Base-by-base conservation (phyloP, 1,140 invertebrate genomes). In the Pararge aegeria region DNA sequence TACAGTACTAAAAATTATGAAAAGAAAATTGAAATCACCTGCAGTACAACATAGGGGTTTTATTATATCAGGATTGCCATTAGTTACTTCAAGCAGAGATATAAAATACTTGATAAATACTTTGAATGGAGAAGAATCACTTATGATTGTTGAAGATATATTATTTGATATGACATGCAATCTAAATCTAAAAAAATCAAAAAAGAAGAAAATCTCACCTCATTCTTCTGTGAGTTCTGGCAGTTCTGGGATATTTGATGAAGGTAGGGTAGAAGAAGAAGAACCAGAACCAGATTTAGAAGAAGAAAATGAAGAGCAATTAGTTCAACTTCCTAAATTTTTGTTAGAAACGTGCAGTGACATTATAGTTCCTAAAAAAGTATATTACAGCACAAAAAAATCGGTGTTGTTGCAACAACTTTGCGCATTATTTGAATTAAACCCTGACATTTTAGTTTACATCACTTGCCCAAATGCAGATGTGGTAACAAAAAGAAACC, bases 61-160 rank as follows among this genome's bases (percentile, higher is more conserved):
- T 80, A 82, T 93, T 5, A 69, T 93, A 55, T 91, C 91, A 34
- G 92, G 92, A 12, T 65, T 93, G 37, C 93, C 93, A n/a, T 55
- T 93, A 12, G 78, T 93, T 30, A 83, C 84, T 1, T 86, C 87
- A 40, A 72, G 75, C 58, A 62, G 65, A 59, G 65, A 48, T 30
- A 60, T 67, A 21, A 27, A 71, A 65, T 75, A 71, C 40, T 63
- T 73, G 21, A 51, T 72, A 68, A 55, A 86, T 71, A 53, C 53
- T 12, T 71, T 91, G 13, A 70, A 83, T 66, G 78, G 83, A 12
- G 91, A 92, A 81, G 90, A 91, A 52, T 85, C 89, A 16, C 53
- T 91, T 58, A 70, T 80, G 48, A 71, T 81, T 34, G 72, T 78
- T 7, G 69, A 89, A 57, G 83, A 88, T 49, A 73, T 92, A 37